A percentile compares a stretch with the other conserved stretches of the same genome.
These are phyloP conservation scores for Rhagium mordax DNA, from an alignment of 2,888 invertebrate species.

Conservation along the genomic window DNA sequence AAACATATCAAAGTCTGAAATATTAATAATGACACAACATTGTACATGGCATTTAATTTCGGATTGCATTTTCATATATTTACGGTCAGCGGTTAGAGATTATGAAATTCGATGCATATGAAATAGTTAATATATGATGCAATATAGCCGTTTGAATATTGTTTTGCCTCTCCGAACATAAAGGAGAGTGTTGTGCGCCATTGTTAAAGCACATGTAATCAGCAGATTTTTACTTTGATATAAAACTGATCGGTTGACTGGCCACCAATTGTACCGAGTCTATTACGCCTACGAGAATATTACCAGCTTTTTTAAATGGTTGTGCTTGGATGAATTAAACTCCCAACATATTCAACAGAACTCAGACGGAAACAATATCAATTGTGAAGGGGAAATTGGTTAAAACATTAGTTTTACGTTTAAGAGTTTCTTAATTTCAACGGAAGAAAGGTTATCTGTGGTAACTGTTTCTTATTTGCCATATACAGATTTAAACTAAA, in stretches of 20 bases:
- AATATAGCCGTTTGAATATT: slow-evolving; percentile 30
- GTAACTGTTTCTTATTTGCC: too few relatives aligned
- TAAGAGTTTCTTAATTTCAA: too few relatives aligned
- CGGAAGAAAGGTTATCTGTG: too few relatives aligned
- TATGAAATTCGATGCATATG: slow-evolving; percentile 11
- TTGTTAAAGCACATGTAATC: slow-evolving; percentile 65
- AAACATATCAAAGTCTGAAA: not conserved
- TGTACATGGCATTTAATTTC: not conserved
- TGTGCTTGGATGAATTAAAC: slow-evolving; percentile 13
- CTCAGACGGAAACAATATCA: not conserved
- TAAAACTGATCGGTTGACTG: slow-evolving; percentile 65
- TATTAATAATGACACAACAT: not conserved
- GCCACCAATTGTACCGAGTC: slow-evolving; percentile 66
- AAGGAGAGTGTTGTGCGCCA: slow-evolving; percentile 54
- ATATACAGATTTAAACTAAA: too few relatives aligned
- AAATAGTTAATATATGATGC: slow-evolving; percentile 23
- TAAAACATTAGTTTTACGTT: not conserved
- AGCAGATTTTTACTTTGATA: slow-evolving; percentile 70
- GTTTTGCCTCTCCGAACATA: slow-evolving; percentile 16
- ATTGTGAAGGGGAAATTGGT: not conserved
- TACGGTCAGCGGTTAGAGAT: slow-evolving; percentile 14
- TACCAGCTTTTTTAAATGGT: slow-evolving; percentile 25
- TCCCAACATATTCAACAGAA: slow-evolving; percentile 14
- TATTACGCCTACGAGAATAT: slow-evolving; percentile 62
- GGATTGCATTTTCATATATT: not conserved